Evolutionary conservation across 2,888 invertebrate species (phyloP), one percentile per base, ranked within the genome.

Genomic region (Campaea margaritaria): DNA sequence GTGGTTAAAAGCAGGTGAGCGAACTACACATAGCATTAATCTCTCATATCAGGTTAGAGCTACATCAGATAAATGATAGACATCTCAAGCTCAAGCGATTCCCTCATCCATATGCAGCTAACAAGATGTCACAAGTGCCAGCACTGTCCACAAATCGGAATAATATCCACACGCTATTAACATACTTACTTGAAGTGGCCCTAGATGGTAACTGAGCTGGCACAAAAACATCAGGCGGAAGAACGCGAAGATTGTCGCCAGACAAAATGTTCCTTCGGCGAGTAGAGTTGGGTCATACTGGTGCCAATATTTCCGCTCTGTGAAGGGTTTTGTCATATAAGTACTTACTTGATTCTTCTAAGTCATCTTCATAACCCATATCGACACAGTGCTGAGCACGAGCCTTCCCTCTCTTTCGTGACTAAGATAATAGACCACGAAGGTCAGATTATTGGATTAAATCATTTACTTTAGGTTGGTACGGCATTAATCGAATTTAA

Each of bases 161-260:
- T 43, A 51, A 47, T 28, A 47, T 27, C 10, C 47, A 48, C 44
- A 16, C 41, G 38, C 55, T 54, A 51, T 9, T 58, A 48, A 42
- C 27, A 21, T 28, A 62, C 80, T 73, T 83, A 87, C 87, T 77
- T 87, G 87, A 62, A 95, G 81, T 0, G 95, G 95, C 46, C 96
- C 96, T 58, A 95, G 85, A 79, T 93, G 89, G 75, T 93, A 93
- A 78, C 94, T 93, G 45, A 95, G 82, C 73, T 95, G 93, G 68
- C 94, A 94, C 70, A 95, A 89, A 72, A 94, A 93, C 82, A 95
- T 85, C 31, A 95, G 82, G 72, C 94, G 93, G 69, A 94, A 93
- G 76, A 93, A 95, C 9, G 95, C 94, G 91, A 95, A 93, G 64
- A 95, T 94, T 12, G 94, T 94, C 5, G 95, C 95, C 11, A 95